Base-by-base conservation (phyloP, 2,113 vertebrate genomes). In the Megaptera novaeangliae region DNA sequence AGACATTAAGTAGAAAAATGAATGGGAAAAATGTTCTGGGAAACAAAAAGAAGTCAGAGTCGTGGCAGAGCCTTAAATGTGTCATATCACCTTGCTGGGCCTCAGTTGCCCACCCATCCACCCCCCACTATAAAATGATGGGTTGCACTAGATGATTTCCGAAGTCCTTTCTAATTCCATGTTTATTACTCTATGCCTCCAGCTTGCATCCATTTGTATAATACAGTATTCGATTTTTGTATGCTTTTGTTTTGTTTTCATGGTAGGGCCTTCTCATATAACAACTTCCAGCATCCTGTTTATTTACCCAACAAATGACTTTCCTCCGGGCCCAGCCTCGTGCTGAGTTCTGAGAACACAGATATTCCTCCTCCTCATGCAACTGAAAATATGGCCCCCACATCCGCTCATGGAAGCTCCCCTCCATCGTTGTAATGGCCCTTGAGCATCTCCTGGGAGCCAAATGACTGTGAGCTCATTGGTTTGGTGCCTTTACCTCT, bases 331-430 rank as follows among this genome's bases (percentile, higher is more conserved):
- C 68, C 46, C 15, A 49, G 29, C 46, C 31, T 46, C 15, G 0
- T 61, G n/a, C 91, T 81, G 66, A 80, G 27, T 77, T 69, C 61
- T 72, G 46, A 82, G 68, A 71, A 78, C 61, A 52, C 31, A 81
- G 46, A 64, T 23, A n/a, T 27, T 78, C 59, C 21, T 36, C 27
- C 15, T 89, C 12, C 21, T 72, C 57, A 11, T 44, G 36, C 25
- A 64, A 20, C 15, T 39, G 44, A n/a, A 6, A 77, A 11, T 55
- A 27, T 36, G 52, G 31, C 59, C 11, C 25, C 29, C 1, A 72
- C 5, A 18, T 18, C 57, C 3, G 12, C n/a, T 71, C 29, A 15
- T 1, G 13, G 41, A 72, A 8, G 11, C 63, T 39, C 36, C 31
- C 3, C 55, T 64, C 46, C 9, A 4, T 88, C 18, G 0, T 12